These are phyloP conservation scores for Ryuthela nishihirai DNA, from an alignment of 2,888 invertebrate genomes.

Conservation along the genomic window DNA sequence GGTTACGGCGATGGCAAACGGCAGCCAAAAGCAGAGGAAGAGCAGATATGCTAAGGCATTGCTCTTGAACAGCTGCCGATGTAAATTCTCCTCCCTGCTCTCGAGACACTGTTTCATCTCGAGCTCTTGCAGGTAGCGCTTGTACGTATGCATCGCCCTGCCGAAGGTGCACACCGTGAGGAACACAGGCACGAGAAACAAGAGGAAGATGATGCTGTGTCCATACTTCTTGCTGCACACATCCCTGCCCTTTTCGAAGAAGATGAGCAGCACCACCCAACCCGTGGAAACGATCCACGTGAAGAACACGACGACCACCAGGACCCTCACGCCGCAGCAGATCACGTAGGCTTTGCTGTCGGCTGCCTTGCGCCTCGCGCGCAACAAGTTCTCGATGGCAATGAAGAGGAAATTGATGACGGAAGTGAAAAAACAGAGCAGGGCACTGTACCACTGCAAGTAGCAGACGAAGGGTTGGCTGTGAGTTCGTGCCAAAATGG, in stretches of 20 bases:
- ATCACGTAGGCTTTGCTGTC: conserved; percentile 20
- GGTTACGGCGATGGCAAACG: conserved; percentile 31
- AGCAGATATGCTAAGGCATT: conserved; percentile 38
- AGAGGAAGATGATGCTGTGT: conserved; percentile 27
- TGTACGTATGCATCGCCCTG: conserved; percentile 26
- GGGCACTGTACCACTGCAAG: conserved; percentile 37
- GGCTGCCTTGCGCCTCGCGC: conserved; percentile 24
- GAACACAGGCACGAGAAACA: conserved; percentile 30
- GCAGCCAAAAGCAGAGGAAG: conserved; percentile 39
- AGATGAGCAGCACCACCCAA: conserved; percentile 19
- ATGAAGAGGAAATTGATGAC: conserved; percentile 38
- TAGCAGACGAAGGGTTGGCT: conserved; percentile 27
- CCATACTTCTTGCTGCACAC: conserved; percentile 29
- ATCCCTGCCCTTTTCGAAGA: conserved; percentile 25
- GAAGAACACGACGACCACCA: conserved; percentile 27
- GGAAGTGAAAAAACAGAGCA: conserved; percentile 34
- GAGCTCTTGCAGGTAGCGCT: conserved; percentile 20
- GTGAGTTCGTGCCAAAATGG: conserved; percentile 34
- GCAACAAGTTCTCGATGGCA: conserved; percentile 35
- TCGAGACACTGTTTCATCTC: conserved; percentile 31
- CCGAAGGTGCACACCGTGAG: conserved; percentile 24
- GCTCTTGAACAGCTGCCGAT: conserved; percentile 37
- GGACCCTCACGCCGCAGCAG: conserved; percentile 26
- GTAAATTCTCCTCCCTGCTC: conserved; percentile 36
- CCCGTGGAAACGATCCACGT: conserved; percentile 29